Percentiles rank a stretch among this genome's conserved stretches.
Conservation (phyloP, 2,113 vertebrate species). For the Aptenodytes patagonicus region DNA sequence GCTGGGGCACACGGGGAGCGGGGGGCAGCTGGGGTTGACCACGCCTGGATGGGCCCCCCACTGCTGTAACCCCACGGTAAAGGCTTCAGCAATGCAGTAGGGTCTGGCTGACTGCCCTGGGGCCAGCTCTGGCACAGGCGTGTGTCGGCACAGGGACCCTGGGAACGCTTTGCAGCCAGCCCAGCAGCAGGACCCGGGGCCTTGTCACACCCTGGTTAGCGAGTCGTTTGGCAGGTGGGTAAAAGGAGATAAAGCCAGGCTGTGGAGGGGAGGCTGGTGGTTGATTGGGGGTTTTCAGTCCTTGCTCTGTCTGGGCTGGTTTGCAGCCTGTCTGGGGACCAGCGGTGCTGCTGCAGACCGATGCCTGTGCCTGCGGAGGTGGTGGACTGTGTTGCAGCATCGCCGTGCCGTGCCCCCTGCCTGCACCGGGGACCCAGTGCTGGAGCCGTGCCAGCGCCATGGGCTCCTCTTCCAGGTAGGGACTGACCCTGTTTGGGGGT, state of each 20-base stretch:
- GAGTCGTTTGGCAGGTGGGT: background rate
- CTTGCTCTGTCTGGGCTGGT: background rate
- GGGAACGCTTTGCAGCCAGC: background rate
- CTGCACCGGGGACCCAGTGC: accelerated
- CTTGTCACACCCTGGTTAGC: accelerated
- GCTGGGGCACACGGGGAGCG: background rate
- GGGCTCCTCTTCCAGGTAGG: background rate
- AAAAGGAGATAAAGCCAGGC: background rate
- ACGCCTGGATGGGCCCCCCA: background rate
- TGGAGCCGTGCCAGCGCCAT: accelerated
- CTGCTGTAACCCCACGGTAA: accelerated
- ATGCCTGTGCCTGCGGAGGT: accelerated
- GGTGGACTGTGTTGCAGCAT: accelerated
- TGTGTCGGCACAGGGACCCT: accelerated
- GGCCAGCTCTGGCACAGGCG: background rate
- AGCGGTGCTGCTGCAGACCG: accelerated
- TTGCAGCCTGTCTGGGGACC: background rate
- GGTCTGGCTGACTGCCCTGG: background rate
- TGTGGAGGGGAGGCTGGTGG: background rate
- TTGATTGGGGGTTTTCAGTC: accelerated
- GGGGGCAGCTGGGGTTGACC: background rate
- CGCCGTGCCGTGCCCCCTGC: accelerated
- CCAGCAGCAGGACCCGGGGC: background rate
- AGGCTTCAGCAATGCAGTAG: accelerated
- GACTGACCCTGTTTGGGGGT: accelerated